phyloP scores from a whole-genome alignment of 2,113 vertebrate species.

The Polyodon spathula region DNA sequence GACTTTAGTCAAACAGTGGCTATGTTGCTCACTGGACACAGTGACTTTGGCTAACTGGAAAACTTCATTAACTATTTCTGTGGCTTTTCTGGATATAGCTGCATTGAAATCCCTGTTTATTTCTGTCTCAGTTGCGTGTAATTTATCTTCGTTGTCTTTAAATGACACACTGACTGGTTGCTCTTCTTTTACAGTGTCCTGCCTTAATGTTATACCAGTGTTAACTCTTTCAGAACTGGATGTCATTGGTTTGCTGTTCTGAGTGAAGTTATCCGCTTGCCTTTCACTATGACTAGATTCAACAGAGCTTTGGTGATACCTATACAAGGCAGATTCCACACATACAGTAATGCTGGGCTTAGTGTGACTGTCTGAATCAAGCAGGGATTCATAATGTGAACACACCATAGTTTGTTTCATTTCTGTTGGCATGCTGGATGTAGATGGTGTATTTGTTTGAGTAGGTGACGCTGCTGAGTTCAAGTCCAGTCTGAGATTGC shows the following conservation, averaged over 20 bases:
- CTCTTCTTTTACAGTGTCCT: slow-evolving; percentile 4
- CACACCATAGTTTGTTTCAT: too few relatives aligned
- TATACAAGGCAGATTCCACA: neutral
- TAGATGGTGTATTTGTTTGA: too few relatives aligned
- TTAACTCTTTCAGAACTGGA: slow-evolving; percentile 8
- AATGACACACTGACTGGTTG: slow-evolving; percentile 14
- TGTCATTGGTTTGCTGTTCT: slow-evolving; percentile 4
- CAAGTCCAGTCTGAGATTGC: too few relatives aligned
- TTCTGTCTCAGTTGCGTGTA: neutral
- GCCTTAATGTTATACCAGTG: slow-evolving; percentile 10
- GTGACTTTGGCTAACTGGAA: slow-evolving; percentile 27
- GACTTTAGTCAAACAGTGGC: slow-evolving; percentile 7
- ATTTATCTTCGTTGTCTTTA: slow-evolving; percentile 9
- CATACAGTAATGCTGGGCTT: slow-evolving; percentile 20
- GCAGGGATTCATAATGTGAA: slow-evolving; percentile 35
- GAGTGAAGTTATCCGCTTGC: neutral
- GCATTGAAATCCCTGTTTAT: neutral
- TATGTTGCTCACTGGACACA: slow-evolving; percentile 23
- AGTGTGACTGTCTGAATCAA: slow-evolving; percentile 35
- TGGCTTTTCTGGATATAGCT: slow-evolving; percentile 4
- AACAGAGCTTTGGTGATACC: neutral
- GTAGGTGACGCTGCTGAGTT: too few relatives aligned
- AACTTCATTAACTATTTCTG: slow-evolving; percentile 5
- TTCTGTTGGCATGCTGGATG: too few relatives aligned
- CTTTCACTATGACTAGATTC: neutral